A percentile compares a stretch with the other conserved stretches of the same genome.
Evolutionary conservation across 1,140 invertebrate species (phyloP).

Genomic region (Micrasema minimum): DNA sequence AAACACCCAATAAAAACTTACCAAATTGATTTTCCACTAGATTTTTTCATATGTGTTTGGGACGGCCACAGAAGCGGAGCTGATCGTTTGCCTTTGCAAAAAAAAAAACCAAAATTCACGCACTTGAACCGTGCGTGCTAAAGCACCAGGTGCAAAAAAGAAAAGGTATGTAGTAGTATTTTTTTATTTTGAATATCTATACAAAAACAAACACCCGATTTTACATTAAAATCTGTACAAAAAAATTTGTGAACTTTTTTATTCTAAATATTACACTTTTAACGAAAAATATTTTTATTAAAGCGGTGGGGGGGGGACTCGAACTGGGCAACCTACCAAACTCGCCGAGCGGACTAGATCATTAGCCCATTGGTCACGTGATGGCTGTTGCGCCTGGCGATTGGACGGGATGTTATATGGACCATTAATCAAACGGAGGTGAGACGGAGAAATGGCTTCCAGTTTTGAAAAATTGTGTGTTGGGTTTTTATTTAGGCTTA

Average conservation of each 20-base stretch:
- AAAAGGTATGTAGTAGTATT: background rate
- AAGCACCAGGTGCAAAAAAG: too few relatives aligned
- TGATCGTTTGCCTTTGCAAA: too few relatives aligned
- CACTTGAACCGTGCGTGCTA: too few relatives aligned
- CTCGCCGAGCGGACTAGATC: slow-evolving; percentile 17
- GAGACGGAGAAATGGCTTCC: background rate
- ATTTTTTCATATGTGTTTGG: too few relatives aligned
- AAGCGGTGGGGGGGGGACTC: slow-evolving; percentile 3
- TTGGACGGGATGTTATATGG: slow-evolving; percentile 29
- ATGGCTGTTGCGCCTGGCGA: slow-evolving; percentile 8
- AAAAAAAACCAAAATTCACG: too few relatives aligned
- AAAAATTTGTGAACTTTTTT: background rate
- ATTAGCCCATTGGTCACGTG: slow-evolving; percentile 25
- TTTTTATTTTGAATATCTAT: background rate
- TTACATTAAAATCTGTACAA: background rate
- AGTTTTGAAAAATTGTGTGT: too few relatives aligned
- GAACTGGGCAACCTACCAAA: background rate
- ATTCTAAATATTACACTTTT: background rate
- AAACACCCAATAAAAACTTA: too few relatives aligned
- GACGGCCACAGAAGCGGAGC: too few relatives aligned
- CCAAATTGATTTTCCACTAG: too few relatives aligned
- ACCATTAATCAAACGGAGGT: slow-evolving; percentile 5
- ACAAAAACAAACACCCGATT: background rate
- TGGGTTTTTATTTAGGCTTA: too few relatives aligned
- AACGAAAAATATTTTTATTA: background rate